Evolutionary conservation across 2,888 invertebrate species (phyloP).

Genomic region (Theristus sp.): DNA sequence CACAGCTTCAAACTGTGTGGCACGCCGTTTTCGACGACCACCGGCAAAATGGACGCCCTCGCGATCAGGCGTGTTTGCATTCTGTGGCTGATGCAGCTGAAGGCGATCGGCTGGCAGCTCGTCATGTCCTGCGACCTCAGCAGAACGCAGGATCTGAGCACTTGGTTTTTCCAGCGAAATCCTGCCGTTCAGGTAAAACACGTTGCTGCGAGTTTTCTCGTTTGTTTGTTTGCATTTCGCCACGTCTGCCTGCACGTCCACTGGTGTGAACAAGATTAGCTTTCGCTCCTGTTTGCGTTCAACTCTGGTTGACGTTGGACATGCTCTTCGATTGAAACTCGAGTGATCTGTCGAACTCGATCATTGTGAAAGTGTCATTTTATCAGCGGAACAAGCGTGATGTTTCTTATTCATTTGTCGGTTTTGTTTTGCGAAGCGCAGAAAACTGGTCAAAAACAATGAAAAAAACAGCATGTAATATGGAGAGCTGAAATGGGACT

Average conservation of each 20-base stretch:
- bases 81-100: neutral
- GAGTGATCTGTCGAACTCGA: too few relatives aligned
- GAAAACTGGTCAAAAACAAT: too few relatives aligned
- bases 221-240: neutral
- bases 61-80: neutral
- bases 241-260: neutral
- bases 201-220: neutral
- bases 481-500: too few relatives aligned
- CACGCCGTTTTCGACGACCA: neutral
- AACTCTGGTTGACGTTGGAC: too few relatives aligned
- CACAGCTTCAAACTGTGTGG: neutral
- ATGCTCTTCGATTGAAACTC: too few relatives aligned
- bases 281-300: too few relatives aligned
- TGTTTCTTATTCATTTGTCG: too few relatives aligned
- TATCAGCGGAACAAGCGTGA: too few relatives aligned
- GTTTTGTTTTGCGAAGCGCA: too few relatives aligned
- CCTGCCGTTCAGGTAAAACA: neutral
- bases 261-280: neutral
- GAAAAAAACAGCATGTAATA: too few relatives aligned
- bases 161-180: slow-evolving; percentile 7
- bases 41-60: neutral
- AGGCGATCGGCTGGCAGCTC: slow-evolving; percentile 5
- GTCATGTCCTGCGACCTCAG: slow-evolving; percentile 2
- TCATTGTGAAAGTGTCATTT: too few relatives aligned
- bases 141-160: slow-evolving; percentile 3